Conservation (phyloP, 2,113 vertebrate species). For the Prochilodus magdalenae region DNA sequence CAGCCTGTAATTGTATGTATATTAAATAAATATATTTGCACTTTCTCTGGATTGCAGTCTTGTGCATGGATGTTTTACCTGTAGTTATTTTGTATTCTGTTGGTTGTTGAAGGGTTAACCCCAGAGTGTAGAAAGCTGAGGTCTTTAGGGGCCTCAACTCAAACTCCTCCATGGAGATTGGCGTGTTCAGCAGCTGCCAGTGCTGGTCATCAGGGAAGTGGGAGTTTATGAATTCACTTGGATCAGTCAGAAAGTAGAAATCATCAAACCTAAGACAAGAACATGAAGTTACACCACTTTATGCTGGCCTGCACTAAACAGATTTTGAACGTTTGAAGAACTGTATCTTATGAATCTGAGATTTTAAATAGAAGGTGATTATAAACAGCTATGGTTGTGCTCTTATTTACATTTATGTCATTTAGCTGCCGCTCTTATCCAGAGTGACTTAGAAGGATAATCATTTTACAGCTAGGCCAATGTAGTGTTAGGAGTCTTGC, state of each 20-base stretch:
- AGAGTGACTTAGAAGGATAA: no score
- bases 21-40: no score
- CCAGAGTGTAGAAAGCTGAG: constrained; percentile 68
- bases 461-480: no score
- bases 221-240: constrained; percentile 67
- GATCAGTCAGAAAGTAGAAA: constrained; percentile 73
- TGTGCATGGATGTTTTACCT: constrained; percentile 54
- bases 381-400: no score
- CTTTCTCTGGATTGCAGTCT: constrained; percentile 10
- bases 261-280: constrained; percentile 60
- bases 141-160: constrained; percentile 69
- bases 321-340: background rate
- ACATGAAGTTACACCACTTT: background rate
- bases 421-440: no score
- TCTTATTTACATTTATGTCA: no score
- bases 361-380: no score
- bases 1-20: no score
- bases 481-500: no score
- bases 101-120: constrained; percentile 66
- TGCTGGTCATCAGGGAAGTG: constrained; percentile 65
- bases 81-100: constrained; percentile 63
- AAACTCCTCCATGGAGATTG: constrained; percentile 46
- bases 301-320: background rate
- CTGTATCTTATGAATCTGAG: no score
- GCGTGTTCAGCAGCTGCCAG: constrained; percentile 69